Conservation (phyloP, 2,113 vertebrate genomes). For the Pedetes capensis region DNA sequence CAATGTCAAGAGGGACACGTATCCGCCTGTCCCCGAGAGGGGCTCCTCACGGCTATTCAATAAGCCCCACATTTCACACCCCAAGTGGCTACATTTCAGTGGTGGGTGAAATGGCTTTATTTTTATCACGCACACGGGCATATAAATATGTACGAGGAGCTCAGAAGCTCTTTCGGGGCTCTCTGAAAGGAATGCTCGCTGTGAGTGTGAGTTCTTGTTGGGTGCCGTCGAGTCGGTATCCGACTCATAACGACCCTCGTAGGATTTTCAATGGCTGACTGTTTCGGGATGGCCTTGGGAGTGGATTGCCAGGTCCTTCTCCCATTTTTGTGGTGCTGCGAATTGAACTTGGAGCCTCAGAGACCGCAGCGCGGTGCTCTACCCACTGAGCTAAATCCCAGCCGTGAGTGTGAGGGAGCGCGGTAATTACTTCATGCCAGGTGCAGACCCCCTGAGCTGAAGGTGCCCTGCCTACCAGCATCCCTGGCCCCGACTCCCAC, state of each 20-base stretch:
- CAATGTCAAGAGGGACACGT: conserved; percentile 26
- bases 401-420: not conserved
- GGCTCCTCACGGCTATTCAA: not conserved
- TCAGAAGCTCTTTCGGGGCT: conserved; percentile 66
- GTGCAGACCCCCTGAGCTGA: fast-evolving
- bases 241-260: too few species aligned
- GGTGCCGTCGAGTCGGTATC: too few species aligned
- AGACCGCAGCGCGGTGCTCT: too few species aligned
- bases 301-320: too few species aligned
- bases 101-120: conserved; percentile 75
- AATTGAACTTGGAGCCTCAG: too few species aligned
- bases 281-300: too few species aligned
- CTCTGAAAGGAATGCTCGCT: not conserved
- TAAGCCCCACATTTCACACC: conserved; percentile 66
- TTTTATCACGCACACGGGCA: conserved; percentile 62
- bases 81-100: conserved; percentile 59
- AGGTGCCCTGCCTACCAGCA: fast-evolving
- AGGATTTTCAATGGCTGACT: too few species aligned
- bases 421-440: not conserved
- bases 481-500: fast-evolving
- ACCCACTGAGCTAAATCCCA: too few species aligned
- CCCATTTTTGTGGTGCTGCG: too few species aligned
- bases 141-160: conserved; percentile 68
- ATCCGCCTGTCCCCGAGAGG: not conserved
- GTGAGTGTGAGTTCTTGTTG: not conserved